Evolutionary conservation across 2,888 invertebrate species (phyloP).

Genomic region (Idaea dimidiata): DNA sequence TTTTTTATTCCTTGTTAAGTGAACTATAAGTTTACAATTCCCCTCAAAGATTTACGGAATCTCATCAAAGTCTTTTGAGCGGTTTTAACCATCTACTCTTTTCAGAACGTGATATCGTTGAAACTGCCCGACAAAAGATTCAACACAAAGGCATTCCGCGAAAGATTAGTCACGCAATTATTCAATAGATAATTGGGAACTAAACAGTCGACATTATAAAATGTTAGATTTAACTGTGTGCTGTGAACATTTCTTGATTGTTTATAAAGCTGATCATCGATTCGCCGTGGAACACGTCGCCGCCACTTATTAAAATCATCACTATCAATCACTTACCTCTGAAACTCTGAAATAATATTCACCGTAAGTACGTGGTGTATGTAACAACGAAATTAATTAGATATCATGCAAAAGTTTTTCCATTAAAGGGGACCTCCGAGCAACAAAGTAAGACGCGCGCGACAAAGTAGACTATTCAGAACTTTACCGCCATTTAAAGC

Average conservation of each 20-base stretch:
- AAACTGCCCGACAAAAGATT: neutral
- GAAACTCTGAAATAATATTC: neutral
- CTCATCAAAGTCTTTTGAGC: neutral
- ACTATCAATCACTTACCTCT: neutral
- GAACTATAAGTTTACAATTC: neutral
- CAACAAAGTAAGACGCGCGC: slow-evolving; percentile 16
- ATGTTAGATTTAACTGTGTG: neutral
- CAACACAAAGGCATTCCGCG: neutral
- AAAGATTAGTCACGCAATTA: neutral
- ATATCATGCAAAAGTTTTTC: slow-evolving; percentile 52
- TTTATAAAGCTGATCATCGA: too few relatives aligned
- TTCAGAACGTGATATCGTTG: neutral
- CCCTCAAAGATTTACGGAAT: neutral
- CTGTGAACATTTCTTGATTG: neutral
- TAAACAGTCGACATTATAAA: neutral
- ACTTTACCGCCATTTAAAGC: slow-evolving; percentile 41
- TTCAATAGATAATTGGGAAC: neutral
- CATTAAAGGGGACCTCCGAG: slow-evolving; percentile 41
- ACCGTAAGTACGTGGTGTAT: neutral
- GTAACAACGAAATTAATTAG: slow-evolving; percentile 44
- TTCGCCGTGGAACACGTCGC: neutral
- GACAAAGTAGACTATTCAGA: slow-evolving; percentile 43
- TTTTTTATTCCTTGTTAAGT: neutral
- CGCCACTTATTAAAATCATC: neutral
- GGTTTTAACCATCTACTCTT: neutral